A percentile compares a stretch with the other conserved stretches of the same genome.
These are phyloP conservation scores for Sphenodon punctatus DNA, from an alignment of 2,797 vertebrate species.

Conservation along the genomic window DNA sequence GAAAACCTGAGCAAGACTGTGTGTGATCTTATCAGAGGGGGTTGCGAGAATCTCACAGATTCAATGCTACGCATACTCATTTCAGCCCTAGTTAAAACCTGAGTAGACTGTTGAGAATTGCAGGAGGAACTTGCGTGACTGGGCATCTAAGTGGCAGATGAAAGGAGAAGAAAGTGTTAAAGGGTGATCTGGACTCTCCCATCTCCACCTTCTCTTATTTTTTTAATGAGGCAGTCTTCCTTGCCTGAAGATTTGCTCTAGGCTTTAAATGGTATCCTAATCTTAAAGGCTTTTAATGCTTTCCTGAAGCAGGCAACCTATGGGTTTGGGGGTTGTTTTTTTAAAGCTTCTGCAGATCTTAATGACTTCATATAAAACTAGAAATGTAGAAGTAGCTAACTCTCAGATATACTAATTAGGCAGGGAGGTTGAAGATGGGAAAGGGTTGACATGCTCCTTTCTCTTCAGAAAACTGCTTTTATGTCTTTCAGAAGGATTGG, in stretches of 20 bases:
- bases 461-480: neutral
- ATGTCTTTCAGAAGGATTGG: too few relatives aligned
- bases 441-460: neutral
- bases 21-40: too few relatives aligned
- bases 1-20: too few relatives aligned
- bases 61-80: too few relatives aligned
- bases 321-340: neutral
- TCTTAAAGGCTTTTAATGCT: neutral
- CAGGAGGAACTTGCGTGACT: too few relatives aligned
- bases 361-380: neutral
- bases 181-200: fast-evolving
- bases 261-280: neutral
- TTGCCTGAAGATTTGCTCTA: neutral
- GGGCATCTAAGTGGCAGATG: too few relatives aligned
- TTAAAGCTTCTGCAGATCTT: neutral
- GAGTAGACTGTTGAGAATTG: too few relatives aligned
- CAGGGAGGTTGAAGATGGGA: neutral
- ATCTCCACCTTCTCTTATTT: neutral
- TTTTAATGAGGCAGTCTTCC: neutral
- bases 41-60: too few relatives aligned
- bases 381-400: neutral
- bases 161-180: neutral
- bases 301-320: neutral
- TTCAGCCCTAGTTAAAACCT: too few relatives aligned
- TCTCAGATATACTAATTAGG: neutral